phyloP scores from a whole-genome alignment of 1,140 invertebrate species.

The Aphelenchoides fujianensis region DNA sequence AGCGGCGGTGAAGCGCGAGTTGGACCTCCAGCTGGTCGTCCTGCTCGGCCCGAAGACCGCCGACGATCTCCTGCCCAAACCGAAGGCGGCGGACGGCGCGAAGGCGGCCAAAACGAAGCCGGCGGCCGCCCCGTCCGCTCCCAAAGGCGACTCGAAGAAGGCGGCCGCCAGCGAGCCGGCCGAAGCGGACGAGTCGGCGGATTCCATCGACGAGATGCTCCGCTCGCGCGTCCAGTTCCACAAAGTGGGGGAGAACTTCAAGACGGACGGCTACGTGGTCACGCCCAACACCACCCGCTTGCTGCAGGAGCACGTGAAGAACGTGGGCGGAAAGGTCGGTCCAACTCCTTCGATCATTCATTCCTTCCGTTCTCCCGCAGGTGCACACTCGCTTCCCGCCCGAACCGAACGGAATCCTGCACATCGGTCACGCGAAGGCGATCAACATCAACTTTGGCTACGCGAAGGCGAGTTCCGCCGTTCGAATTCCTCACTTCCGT shows the following conservation, averaged over 20 bases:
- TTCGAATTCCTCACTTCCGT: conserved; percentile 12
- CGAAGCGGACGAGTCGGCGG: conserved; percentile 52
- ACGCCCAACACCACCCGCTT: conserved; percentile 80
- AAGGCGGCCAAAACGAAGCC: too few relatives aligned
- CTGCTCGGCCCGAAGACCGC: conserved; percentile 87
- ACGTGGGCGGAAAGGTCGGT: conserved; percentile 75
- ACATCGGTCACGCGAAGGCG: conserved; percentile 98
- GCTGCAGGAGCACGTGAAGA: conserved; percentile 79
- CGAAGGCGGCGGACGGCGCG: conserved; percentile 32
- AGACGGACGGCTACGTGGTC: conserved; percentile 94
- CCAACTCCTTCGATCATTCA: not conserved
- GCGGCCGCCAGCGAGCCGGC: conserved; percentile 60
- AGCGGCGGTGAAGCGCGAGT: conserved; percentile 87
- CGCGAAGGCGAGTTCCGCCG: conserved; percentile 71
- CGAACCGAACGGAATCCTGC: conserved; percentile 97
- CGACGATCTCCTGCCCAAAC: conserved; percentile 72
- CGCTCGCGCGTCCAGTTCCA: conserved; percentile 85
- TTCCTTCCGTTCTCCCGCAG: conserved; percentile 57
- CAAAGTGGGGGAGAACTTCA: conserved; percentile 94
- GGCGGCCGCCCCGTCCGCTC: too few relatives aligned
- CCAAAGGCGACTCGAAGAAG: too few relatives aligned
- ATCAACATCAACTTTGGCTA: conserved; percentile 99
- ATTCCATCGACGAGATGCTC: conserved; percentile 78
- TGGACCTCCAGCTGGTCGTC: conserved; percentile 79
- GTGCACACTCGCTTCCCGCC: conserved; percentile 93